Evolutionary conservation across 2,113 vertebrate species (phyloP).

Genomic region (Bothrops jararaca): DNA sequence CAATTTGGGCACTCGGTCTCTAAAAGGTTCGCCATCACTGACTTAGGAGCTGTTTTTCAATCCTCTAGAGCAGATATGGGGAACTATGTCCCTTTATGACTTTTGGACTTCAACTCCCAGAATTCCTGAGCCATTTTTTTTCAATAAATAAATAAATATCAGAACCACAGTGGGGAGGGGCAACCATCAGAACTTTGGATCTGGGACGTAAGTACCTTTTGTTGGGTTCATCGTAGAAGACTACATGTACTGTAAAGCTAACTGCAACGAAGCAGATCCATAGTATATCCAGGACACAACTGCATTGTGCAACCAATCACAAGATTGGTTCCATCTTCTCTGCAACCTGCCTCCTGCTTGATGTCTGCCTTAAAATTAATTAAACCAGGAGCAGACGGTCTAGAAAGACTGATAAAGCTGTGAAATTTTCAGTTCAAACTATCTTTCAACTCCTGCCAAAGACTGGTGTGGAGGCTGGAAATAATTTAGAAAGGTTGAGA

Average conservation of each 20-base stretch:
- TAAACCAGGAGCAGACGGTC: slow-evolving; percentile 41
- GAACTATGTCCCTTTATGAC: no score
- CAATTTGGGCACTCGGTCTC: no score
- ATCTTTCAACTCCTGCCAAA: slow-evolving; percentile 54
- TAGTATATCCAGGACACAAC: neutral
- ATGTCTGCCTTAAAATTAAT: slow-evolving; percentile 39
- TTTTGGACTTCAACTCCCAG: neutral
- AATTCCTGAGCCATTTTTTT: neutral
- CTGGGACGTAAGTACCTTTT: no score
- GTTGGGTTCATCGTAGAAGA: no score
- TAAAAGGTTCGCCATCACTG: no score
- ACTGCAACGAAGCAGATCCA: neutral
- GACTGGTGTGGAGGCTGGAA: slow-evolving; percentile 56
- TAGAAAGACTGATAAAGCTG: slow-evolving; percentile 59
- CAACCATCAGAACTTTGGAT: no score
- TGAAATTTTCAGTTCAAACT: slow-evolving; percentile 45
- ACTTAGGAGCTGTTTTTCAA: neutral
- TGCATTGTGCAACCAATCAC: neutral
- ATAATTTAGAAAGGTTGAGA: slow-evolving; percentile 61
- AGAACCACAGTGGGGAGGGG: no score
- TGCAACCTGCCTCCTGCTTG: neutral
- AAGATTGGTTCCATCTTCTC: neutral
- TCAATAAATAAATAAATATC: no score
- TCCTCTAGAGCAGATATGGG: neutral
- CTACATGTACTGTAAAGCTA: neutral